Base-by-base conservation (phyloP, 1,140 invertebrate genomes). In the Panulirus ornatus region DNA sequence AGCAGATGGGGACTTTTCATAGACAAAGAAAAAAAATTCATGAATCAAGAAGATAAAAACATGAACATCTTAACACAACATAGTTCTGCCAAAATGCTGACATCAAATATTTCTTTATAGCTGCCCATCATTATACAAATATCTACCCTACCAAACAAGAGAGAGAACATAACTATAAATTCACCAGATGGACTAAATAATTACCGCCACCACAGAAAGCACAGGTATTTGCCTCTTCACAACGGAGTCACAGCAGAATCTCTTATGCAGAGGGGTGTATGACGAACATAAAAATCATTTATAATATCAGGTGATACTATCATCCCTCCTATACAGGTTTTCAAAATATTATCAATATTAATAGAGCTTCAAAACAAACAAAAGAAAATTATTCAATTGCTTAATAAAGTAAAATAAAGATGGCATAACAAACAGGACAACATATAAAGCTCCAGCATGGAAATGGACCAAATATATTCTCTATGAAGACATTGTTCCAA, bases 181-280 rank as follows among this genome's bases (percentile, higher is more conserved):
- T 63, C 51, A 51, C 79, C 79, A 58, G 58, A 40, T 63, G 58
- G 79, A 83, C 79, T 83, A 83, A 63, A 83, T 38, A 38, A 83
- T 83, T 58, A 83, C 79, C 54, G 79, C 79, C 54, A 63, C 79
- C 79, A 83, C 79, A 83, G 79, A 83, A 83, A 83, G 79, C 79
- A 54, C 38, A 63, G 79, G 79, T 83, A 83, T 83, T 83, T 63
- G 79, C 79, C 79, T 83, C 54, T 83, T 83, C 79, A 83, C 79
- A 38, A 63, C 79, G 9, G 54, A 83, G 79, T 83, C 79, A 83
- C 79, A 83, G 79, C 79, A 81, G 30, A 54, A 34, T 81, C 78
- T 63, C 58, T 38, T 63, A 27, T 38, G 40, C 40, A 78, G 75
- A 47, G 40, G 40, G 79, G n/a, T 78, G 44, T 78, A 47, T 47